These are phyloP conservation scores for Trididemnum nubilum DNA, from an alignment of 23 tunicate species.

Conservation along the genomic window DNA sequence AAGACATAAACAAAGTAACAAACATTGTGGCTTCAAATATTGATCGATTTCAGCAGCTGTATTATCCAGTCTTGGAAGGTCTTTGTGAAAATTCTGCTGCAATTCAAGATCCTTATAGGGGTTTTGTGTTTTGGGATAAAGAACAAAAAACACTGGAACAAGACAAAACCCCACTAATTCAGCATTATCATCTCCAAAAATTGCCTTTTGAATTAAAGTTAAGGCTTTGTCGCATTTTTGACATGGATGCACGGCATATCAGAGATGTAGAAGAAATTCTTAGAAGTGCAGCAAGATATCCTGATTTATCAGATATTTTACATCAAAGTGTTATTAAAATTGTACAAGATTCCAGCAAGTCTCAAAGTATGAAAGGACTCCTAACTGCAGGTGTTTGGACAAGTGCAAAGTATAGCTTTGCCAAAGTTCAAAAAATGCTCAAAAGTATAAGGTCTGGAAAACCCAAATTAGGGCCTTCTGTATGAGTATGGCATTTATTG, in stretches of 20 bases:
- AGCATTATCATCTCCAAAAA: conserved; percentile 46
- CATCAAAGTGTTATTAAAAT: conserved; percentile 56
- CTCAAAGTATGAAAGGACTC: conserved; percentile 69
- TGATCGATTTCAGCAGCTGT: conserved; percentile 62
- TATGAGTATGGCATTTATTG: no score
- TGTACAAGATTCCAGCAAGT: conserved; percentile 48
- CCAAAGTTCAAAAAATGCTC: conserved; percentile 69
- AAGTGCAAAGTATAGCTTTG: conserved; percentile 44
- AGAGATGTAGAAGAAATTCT: conserved; percentile 86
- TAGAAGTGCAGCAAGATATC: conserved; percentile 72
- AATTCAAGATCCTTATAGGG: conserved; percentile 21
- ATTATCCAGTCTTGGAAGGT: conserved; percentile 68
- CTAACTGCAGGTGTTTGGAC: conserved; percentile 72
- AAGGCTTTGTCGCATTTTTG: conserved; percentile 61
- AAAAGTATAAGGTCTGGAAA: conserved; percentile 16
- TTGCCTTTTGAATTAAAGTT: conserved; percentile 54
- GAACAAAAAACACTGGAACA: conserved; percentile 34
- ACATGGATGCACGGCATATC: conserved; percentile 64
- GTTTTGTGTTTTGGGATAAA: conserved; percentile 60
- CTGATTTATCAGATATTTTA: conserved; percentile 61
- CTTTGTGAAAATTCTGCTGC: conserved; percentile 40
- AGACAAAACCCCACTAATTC: conserved; percentile 63
- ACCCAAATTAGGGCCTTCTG: no score
- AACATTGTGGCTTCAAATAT: conserved; percentile 75
- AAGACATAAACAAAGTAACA: conserved; percentile 70